Percentiles rank a stretch among this genome's conserved stretches.
Evolutionary conservation across 2,113 vertebrate genomes (phyloP).

Genomic region (Chiloscyllium plagiosum): DNA sequence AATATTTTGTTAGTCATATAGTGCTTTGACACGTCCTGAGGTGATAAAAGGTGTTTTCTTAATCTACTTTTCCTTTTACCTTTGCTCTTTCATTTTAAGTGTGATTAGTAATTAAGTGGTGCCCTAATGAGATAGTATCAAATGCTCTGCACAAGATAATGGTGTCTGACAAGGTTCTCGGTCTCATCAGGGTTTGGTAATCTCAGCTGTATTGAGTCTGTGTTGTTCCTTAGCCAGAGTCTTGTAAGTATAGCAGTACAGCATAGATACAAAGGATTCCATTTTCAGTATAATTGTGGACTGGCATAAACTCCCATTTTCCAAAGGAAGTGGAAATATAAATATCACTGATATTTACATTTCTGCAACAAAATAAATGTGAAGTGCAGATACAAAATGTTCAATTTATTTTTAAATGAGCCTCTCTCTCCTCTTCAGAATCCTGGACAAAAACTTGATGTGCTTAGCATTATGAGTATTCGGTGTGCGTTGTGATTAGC

Average conservation of each 20-base stretch:
- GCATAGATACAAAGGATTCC: not conserved
- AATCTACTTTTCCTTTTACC: not conserved
- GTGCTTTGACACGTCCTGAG: not conserved
- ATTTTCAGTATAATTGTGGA: not conserved
- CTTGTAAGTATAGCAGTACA: not conserved
- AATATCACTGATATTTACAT: not conserved
- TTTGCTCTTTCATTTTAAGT: not conserved
- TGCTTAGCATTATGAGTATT: not conserved
- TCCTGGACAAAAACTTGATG: not conserved
- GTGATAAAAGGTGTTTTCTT: not conserved
- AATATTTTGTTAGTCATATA: not conserved
- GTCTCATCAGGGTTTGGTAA: not conserved
- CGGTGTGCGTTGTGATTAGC: not conserved
- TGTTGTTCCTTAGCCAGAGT: not conserved
- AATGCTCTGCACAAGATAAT: not conserved
- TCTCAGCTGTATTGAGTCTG: not conserved
- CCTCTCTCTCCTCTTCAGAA: not conserved
- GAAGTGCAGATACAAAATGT: too few species aligned
- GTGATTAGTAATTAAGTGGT: not conserved
- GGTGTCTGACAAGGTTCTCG: not conserved
- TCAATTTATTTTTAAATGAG: not conserved
- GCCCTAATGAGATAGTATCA: not conserved
- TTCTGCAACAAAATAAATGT: not conserved
- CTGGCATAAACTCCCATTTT: too few species aligned
- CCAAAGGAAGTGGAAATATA: not conserved